phyloP scores from a whole-genome alignment of 2,797 vertebrate genomes.

The Triplophysa yarkandensis region DNA sequence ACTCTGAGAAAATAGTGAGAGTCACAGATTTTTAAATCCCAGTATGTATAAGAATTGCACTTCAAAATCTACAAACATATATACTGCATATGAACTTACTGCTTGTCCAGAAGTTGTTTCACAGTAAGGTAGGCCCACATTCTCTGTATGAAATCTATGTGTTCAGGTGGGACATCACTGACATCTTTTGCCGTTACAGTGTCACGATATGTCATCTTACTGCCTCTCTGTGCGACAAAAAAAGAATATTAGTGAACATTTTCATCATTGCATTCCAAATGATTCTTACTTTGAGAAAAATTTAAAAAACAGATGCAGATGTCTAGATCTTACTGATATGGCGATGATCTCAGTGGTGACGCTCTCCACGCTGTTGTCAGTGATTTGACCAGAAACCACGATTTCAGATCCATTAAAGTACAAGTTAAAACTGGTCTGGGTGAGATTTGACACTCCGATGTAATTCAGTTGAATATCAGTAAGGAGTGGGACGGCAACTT shows the following conservation, averaged over 20 bases:
- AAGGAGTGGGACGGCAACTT: constrained; percentile 79
- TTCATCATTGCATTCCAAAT: background rate
- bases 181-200: constrained; percentile 22
- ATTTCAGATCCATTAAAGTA: constrained; percentile 84
- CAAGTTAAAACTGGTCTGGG: constrained; percentile 75
- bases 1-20: constrained; percentile 68
- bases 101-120: constrained; percentile 77
- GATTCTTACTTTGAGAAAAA: background rate
- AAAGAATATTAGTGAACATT: background rate
- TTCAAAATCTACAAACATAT: no score
- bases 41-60: no score
- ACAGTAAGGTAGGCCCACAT: constrained; percentile 83
- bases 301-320: background rate
- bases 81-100: constrained; percentile 63
- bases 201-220: constrained; percentile 59
- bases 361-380: constrained; percentile 69
- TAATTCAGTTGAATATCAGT: constrained; percentile 75
- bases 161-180: constrained; percentile 44
- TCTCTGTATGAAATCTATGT: constrained; percentile 67
- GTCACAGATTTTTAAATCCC: no score
- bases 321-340: constrained; percentile 68
- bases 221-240: constrained; percentile 57
- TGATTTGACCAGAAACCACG: constrained; percentile 76
- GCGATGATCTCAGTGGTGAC: constrained; percentile 71
- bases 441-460: constrained; percentile 70